Conservation (phyloP, 2,797 vertebrate species). For the Menidia menidia region DNA sequence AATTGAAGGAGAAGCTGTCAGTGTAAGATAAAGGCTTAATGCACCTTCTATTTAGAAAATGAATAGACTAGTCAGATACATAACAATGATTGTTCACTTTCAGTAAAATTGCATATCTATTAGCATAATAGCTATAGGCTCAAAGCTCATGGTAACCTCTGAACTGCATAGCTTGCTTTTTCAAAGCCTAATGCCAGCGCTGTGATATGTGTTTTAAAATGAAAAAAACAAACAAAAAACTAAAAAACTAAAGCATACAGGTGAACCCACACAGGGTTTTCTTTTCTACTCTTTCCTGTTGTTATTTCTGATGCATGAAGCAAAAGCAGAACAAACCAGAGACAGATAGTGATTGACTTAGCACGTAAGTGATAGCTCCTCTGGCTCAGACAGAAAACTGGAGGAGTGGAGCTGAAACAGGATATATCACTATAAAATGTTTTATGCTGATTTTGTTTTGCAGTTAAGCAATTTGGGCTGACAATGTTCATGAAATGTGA, state of each 20-base stretch:
- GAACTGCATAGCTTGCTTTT: slow-evolving; percentile 31
- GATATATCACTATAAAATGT: slow-evolving; percentile 21
- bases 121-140: slow-evolving; percentile 50
- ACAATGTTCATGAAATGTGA: background rate
- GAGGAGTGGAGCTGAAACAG: slow-evolving; percentile 31
- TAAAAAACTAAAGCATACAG: background rate
- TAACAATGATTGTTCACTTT: background rate
- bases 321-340: slow-evolving; percentile 37
- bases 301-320: slow-evolving; percentile 41
- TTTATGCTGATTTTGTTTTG: slow-evolving; percentile 1
- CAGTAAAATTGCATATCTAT: slow-evolving; percentile 6
- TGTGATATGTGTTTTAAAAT: slow-evolving; percentile 2
- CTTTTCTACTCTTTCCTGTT: slow-evolving; percentile 21
- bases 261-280: slow-evolving; percentile 8
- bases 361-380: slow-evolving; percentile 32
- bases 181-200: slow-evolving; percentile 25
- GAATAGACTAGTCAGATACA: background rate
- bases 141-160: slow-evolving; percentile 51
- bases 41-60: background rate
- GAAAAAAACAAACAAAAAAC: too few species aligned
- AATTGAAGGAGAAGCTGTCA: background rate
- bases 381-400: slow-evolving; percentile 25
- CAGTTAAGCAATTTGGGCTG: background rate
- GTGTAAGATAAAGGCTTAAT: background rate
- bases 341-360: slow-evolving; percentile 44